phyloP scores from a whole-genome alignment of 1,140 invertebrate genomes.

The Sipha flava region DNA sequence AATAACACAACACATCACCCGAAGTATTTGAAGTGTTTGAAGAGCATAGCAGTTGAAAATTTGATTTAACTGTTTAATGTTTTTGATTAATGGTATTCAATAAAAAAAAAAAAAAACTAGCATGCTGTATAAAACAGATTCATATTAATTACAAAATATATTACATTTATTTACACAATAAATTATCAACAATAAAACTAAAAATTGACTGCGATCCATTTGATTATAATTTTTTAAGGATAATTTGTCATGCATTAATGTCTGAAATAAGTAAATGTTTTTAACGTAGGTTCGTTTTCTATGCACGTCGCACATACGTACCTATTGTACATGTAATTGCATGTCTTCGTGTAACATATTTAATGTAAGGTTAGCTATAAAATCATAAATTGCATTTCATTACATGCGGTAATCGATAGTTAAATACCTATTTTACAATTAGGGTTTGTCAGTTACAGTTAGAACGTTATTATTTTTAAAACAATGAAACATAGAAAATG shows the following conservation, averaged over 20 bases:
- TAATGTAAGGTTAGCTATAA: background rate
- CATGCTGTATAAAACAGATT: too few species aligned
- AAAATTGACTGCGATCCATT: too few species aligned
- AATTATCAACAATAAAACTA: too few species aligned
- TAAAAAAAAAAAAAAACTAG: too few species aligned
- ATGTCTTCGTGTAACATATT: background rate
- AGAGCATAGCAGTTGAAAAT: too few species aligned
- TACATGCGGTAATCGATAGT: background rate
- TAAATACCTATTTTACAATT: conserved; percentile 18
- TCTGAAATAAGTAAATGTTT: background rate
- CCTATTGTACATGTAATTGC: background rate
- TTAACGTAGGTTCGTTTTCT: background rate
- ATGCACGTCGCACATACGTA: background rate
- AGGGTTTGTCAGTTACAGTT: background rate
- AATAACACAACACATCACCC: too few species aligned
- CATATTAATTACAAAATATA: too few species aligned
- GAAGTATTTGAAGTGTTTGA: too few species aligned
- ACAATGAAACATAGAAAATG: background rate
- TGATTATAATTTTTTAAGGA: background rate
- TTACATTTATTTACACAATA: too few species aligned
- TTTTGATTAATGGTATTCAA: too few species aligned
- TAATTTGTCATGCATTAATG: background rate
- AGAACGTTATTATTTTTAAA: conserved; percentile 1
- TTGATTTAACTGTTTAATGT: too few species aligned
- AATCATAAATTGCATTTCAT: background rate